Base-by-base conservation (phyloP, 2,888 invertebrate genomes). In the Lathronympha strigana region DNA sequence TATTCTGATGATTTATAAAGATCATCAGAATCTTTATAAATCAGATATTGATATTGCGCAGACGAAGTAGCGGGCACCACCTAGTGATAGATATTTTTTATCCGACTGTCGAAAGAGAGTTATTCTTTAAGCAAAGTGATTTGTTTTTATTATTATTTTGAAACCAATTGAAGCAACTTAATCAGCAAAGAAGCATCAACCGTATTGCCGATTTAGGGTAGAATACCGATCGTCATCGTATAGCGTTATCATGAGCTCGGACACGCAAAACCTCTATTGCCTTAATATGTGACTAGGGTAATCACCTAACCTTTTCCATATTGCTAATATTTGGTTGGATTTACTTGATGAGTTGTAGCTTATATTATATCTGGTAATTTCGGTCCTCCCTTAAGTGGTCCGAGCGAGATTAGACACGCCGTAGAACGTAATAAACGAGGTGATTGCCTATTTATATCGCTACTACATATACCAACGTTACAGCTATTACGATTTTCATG, bases 401-500 rank as follows among this genome's bases (percentile, higher is more conserved):
- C 31, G 28, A 38, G 25, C 28, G 28, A 31, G 38, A 63, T 47
- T 61, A 66, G 47, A 54, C 58, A 49, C 38, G 60, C 15, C 54
- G 54, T 66, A 60, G 61, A 66, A 47, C 53, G 36, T 60, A 45
- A 64, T 58, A 58, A 33, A 63, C 47, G 49, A 45, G 45, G 33
- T 19, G 19, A 53, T 58, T 43, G 60, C 25, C 64, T 60, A 64
- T 53, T 60, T 53, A 53, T 60, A 60, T 53, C 51, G 38, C 36
- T 36, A 57, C 28, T 40, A 57, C 21, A 45, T n/a, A n/a, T n/a
- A n/a, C n/a, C n/a, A n/a, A n/a, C n/a, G n/a, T n/a, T n/a, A n/a
- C n/a, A 57, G 28, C 31, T 45, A 64, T 60, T 60, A 60, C 69
- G 71, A 73, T 76, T 74, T 72, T 72, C 72, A 72, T 75, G 73